Evolutionary conservation across 2,113 vertebrate genomes (phyloP).

Genomic region (Desmodus rotundus): DNA sequence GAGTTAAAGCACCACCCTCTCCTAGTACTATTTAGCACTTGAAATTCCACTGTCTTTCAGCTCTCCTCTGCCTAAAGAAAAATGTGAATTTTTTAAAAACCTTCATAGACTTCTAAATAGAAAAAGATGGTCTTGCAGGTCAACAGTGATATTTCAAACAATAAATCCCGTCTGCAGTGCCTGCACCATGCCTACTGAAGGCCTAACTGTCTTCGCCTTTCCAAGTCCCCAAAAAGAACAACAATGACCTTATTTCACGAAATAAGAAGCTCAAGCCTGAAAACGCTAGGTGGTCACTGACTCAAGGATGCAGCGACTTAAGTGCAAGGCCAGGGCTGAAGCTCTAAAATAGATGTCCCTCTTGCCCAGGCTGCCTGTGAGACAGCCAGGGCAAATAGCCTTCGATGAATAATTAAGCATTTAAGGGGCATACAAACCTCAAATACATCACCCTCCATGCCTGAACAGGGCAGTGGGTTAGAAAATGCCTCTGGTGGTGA

Average conservation of each 20-base stretch:
- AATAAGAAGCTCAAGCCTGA: neutral
- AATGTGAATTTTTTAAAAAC: neutral
- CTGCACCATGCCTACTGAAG: neutral
- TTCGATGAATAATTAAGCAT: no score
- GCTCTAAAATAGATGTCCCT: neutral
- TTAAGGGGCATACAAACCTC: neutral
- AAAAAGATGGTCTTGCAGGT: neutral
- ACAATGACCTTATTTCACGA: neutral
- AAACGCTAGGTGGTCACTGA: neutral
- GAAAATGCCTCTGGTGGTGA: neutral
- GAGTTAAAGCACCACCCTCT: neutral
- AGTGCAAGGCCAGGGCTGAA: neutral
- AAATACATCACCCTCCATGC: neutral
- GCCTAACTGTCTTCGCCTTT: neutral
- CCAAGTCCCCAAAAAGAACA: neutral
- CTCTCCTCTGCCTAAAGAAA: neutral
- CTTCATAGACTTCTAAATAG: neutral
- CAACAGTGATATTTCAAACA: neutral
- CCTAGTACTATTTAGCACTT: neutral
- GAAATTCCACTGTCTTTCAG: neutral
- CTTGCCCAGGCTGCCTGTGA: neutral
- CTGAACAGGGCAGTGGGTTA: neutral
- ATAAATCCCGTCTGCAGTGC: neutral
- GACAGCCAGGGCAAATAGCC: accelerated
- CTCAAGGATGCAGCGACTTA: neutral